Evolutionary conservation across 2,113 vertebrate species (phyloP).

Genomic region (Cebidichthys violaceus): DNA sequence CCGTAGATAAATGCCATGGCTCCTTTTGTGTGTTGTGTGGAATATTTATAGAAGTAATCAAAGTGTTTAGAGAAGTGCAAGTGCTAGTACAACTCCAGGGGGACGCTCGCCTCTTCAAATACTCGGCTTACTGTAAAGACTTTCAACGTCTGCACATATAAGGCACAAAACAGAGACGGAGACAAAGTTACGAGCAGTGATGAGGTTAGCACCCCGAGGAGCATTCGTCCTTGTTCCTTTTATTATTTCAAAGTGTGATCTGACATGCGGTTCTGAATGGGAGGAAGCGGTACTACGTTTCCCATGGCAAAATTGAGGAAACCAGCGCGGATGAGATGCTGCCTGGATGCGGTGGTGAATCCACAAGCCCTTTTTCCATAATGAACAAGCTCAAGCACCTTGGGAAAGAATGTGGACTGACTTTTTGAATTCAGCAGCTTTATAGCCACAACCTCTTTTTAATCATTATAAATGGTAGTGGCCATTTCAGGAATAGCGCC

Average conservation of each 20-base stretch:
- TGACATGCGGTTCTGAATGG: conserved; percentile 73
- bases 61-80: conserved; percentile 30
- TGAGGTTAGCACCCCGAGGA: conserved; percentile 56
- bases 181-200: conserved; percentile 34
- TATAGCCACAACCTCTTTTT: neutral
- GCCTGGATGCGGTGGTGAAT: conserved; percentile 49
- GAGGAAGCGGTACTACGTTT: conserved; percentile 78
- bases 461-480: neutral
- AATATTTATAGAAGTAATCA: neutral
- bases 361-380: conserved; percentile 40
- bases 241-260: conserved; percentile 64
- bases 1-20: neutral
- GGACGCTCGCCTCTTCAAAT: neutral
- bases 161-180: conserved; percentile 30
- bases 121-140: neutral
- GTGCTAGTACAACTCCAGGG: neutral
- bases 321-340: conserved; percentile 49
- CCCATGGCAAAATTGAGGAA: conserved; percentile 70
- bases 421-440: no score
- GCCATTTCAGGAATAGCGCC: neutral
- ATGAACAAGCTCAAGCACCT: conserved; percentile 31
- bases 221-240: conserved; percentile 67
- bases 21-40: neutral
- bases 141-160: conserved; percentile 21
- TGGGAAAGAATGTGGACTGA: neutral